Base-by-base conservation (phyloP, 2,888 invertebrate genomes). In the Pecten maximus region DNA sequence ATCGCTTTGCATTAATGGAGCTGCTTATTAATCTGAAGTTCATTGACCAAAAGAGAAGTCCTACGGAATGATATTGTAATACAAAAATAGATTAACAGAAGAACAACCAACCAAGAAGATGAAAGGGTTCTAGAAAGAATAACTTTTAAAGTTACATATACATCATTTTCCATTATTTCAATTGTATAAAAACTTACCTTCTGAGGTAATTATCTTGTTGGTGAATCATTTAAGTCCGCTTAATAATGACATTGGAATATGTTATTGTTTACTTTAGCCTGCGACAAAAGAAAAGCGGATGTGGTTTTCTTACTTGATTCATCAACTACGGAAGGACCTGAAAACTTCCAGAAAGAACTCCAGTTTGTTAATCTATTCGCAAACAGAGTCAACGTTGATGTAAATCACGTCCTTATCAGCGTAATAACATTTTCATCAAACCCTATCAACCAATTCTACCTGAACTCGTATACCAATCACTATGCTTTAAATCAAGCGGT, bases 231-330 rank as follows among this genome's bases (percentile, higher is more conserved):
- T 2, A n/a, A 35, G 0, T 60, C 8, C 19, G 35, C 10, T 35
- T 0, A 28, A 15, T 74, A 44, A 10, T 74, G 74, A 74, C 35
- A 74, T 23, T 74, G 74, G 15, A 74, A 23, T 60, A 10, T 74
- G 74, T 35, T 74, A 15, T 74, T 74, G 35, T 74, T 74, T 74
- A 28, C 28, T 74, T 10, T 74, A 74, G 74, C 6, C 28, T 74
- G 74, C 28, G 74, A 74, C 3, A 74, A 23, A 28, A 74, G 15
- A 28, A 8, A 35, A 15, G 74, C 74, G 35, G 35, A 74, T 74
- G 74, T 74, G 35, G 74, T 74, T 35, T 74, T 74, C 74, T 74
- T 74, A 74, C 74, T 74, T 74, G 74, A 74, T 35, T 74, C 74
- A 35, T 74, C 74, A 74, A 74, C 74, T 10, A 74, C 74, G 19